phyloP scores from a whole-genome alignment of 2,113 vertebrate genomes.

The Notothenia coriiceps region DNA sequence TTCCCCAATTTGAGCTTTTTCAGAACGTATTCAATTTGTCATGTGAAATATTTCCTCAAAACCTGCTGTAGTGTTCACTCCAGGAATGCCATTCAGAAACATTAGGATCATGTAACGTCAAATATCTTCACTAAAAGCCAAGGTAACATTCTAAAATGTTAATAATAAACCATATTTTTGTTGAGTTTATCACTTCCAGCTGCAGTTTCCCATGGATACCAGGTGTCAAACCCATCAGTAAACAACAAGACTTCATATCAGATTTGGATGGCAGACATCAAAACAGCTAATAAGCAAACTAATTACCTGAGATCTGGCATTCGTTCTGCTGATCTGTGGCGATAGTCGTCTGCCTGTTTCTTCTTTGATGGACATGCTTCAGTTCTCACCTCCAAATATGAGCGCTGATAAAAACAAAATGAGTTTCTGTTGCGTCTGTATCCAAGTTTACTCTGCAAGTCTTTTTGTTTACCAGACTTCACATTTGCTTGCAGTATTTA shows the following conservation, averaged over 20 bases:
- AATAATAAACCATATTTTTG: slow-evolving; percentile 9
- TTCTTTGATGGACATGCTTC: slow-evolving; percentile 41
- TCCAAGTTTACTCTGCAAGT: background rate
- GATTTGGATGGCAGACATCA: slow-evolving; percentile 41
- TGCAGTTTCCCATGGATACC: slow-evolving; percentile 4
- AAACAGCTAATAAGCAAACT: slow-evolving; percentile 63
- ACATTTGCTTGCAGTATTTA: background rate
- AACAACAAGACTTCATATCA: slow-evolving; percentile 38
- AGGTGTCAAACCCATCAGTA: slow-evolving; percentile 27
- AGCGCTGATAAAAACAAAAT: background rate
- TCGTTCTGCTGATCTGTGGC: slow-evolving; percentile 21
- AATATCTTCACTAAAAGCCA: slow-evolving; percentile 5
- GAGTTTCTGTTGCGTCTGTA: background rate
- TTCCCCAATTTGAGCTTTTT: background rate
- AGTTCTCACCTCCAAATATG: slow-evolving; percentile 46
- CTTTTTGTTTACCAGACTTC: background rate
- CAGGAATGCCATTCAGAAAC: background rate
- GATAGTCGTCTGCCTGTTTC: slow-evolving; percentile 28
- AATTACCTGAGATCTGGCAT: slow-evolving; percentile 63
- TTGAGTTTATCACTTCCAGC: slow-evolving; percentile 2
- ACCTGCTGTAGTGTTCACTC: slow-evolving; percentile 5
- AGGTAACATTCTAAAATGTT: background rate
- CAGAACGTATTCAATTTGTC: slow-evolving; percentile 20
- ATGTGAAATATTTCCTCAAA: slow-evolving; percentile 16
- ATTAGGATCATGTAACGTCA: slow-evolving; percentile 6